These are phyloP conservation scores for Dolichopus griseipennis DNA, from an alignment of 2,888 invertebrate genomes.

Conservation along the genomic window DNA sequence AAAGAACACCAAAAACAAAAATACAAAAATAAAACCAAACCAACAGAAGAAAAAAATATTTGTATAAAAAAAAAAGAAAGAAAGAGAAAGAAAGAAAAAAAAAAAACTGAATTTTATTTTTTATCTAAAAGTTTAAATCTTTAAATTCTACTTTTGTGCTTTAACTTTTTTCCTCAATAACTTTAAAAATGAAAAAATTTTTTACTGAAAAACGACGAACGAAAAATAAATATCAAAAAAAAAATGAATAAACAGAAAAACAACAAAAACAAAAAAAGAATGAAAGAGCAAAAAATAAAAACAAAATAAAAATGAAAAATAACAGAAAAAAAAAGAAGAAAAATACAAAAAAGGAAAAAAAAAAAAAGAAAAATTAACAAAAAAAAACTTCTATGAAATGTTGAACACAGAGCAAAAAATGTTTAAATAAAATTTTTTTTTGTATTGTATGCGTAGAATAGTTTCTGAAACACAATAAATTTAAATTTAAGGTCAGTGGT, in stretches of 20 bases:
- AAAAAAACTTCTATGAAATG: slow-evolving; percentile 1
- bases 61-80: too few relatives aligned
- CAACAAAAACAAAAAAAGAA: neutral
- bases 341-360: too few relatives aligned
- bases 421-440: neutral
- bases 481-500: too few relatives aligned
- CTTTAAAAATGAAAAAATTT: slow-evolving; percentile 1
- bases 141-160: slow-evolving; percentile 6
- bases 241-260: neutral
- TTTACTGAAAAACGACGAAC: slow-evolving; percentile 1
- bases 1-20: neutral
- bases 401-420: slow-evolving; percentile 1
- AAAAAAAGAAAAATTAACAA: neutral
- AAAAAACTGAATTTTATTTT: neutral
- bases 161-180: slow-evolving; percentile 2
- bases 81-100: too few relatives aligned
- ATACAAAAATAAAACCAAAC: neutral
- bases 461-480: neutral
- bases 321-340: too few relatives aligned
- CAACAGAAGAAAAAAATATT: neutral
- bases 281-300: neutral
- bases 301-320: too few relatives aligned
- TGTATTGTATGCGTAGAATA: neutral
- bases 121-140: slow-evolving; percentile 6
- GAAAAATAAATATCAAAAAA: neutral